These are phyloP conservation scores for Melanotaenia trifasciata DNA, from an alignment of 2,797 vertebrate species.

Conservation along the genomic window DNA sequence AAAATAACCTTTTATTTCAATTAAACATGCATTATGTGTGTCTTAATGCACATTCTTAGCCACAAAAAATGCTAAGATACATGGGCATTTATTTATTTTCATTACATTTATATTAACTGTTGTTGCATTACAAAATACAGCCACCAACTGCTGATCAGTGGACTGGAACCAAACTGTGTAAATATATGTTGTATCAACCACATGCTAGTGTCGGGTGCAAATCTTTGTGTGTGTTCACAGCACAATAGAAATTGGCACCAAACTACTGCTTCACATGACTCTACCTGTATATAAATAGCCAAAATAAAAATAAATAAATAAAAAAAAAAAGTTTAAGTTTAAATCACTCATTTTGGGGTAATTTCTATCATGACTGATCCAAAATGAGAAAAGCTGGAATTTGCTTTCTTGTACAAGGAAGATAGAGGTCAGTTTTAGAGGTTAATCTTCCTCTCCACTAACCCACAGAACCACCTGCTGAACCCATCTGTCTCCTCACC, in stretches of 20 bases:
- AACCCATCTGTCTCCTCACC: conserved; percentile 49
- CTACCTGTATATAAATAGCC: background rate
- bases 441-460: conserved; percentile 9
- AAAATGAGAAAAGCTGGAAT: background rate
- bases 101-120: background rate
- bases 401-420: background rate
- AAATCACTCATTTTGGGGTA: background rate
- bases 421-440: conserved; percentile 28
- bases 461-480: conserved; percentile 52
- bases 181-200: too few relatives aligned
- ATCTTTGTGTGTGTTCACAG: background rate
- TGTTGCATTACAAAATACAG: background rate
- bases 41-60: background rate
- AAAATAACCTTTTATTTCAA: conserved; percentile 18
- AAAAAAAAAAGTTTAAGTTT: background rate
- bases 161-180: background rate
- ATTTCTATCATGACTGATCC: too few relatives aligned
- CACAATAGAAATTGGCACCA: background rate
- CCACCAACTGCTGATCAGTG: background rate
- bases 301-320: too few relatives aligned
- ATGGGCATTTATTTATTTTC: background rate
- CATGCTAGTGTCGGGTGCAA: background rate
- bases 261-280: background rate
- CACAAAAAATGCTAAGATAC: conserved; percentile 13
- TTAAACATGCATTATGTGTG: background rate